Conservation (phyloP, 2,797 vertebrate species). For the Acrossocheilus wenchowensis region DNA sequence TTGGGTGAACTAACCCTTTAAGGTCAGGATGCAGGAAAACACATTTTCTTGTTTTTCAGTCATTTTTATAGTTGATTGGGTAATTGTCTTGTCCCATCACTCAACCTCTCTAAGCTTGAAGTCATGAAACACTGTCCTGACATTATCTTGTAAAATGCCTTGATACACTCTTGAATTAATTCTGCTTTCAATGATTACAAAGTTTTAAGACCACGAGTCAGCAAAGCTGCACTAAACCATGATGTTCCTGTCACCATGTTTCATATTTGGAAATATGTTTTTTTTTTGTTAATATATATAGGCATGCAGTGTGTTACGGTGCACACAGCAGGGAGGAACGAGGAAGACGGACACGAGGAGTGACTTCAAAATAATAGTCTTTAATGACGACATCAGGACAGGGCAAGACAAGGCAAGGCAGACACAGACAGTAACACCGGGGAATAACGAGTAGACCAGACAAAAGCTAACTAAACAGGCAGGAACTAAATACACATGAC, state of each 20-base stretch:
- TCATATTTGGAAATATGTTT: not conserved
- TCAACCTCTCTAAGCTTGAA: not conserved
- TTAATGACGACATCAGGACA: no score
- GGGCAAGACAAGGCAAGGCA: no score
- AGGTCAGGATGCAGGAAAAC: not conserved
- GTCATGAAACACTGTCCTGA: not conserved
- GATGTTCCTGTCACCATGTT: not conserved
- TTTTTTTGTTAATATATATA: no score
- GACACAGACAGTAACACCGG: no score
- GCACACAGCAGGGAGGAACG: no score
- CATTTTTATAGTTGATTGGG: not conserved
- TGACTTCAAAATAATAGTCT: no score
- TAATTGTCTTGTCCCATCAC: not conserved
- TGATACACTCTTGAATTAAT: not conserved
- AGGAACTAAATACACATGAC: no score
- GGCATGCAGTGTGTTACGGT: no score
- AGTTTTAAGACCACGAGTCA: not conserved
- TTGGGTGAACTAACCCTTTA: not conserved
- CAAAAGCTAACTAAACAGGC: no score
- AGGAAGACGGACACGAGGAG: no score
- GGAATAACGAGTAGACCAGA: no score
- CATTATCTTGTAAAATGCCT: not conserved
- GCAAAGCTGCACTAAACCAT: not conserved
- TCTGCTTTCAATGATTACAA: not conserved
- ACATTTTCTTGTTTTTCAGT: not conserved